Conservation (phyloP, 2,113 vertebrate species). For the Beaufortia kweichowensis region DNA sequence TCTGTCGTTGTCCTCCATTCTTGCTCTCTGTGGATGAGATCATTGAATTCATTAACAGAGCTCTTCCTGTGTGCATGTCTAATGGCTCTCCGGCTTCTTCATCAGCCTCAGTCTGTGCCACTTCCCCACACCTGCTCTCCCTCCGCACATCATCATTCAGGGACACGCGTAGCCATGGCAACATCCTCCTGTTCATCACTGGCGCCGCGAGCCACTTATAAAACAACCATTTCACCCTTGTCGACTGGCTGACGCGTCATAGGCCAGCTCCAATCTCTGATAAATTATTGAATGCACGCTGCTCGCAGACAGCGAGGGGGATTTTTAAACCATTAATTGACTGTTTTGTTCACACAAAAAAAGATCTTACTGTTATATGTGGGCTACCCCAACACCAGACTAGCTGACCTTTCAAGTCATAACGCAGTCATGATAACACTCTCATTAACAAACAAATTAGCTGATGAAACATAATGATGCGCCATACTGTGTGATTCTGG, state of each 20-base stretch:
- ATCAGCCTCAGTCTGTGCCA: conserved; percentile 62
- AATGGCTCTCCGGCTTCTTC: conserved; percentile 58
- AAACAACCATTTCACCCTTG: conserved; percentile 56
- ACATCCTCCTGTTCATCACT: conserved; percentile 71
- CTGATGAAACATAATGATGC: conserved; percentile 19
- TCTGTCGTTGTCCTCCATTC: neutral
- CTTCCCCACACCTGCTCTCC: conserved; percentile 67
- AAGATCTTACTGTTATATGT: conserved; percentile 20
- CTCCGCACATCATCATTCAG: conserved; percentile 54
- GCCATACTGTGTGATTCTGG: neutral
- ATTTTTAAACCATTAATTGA: conserved; percentile 43
- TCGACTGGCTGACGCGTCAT: conserved; percentile 26
- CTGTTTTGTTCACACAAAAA: conserved; percentile 25
- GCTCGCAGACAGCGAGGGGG: conserved; percentile 49
- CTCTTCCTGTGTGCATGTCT: conserved; percentile 25
- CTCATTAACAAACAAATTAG: conserved; percentile 3
- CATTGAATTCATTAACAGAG: conserved; percentile 28
- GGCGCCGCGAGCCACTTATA: conserved; percentile 57
- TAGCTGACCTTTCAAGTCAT: conserved; percentile 14
- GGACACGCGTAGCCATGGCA: conserved; percentile 73
- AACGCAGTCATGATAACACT: neutral
- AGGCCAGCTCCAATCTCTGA: conserved; percentile 58
- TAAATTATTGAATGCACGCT: conserved; percentile 69
- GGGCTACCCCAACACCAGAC: neutral
- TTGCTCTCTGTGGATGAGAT: neutral